A percentile compares a stretch with the other conserved stretches of the same genome.
These are phyloP conservation scores for Calyptommatus sinebrachiatus DNA, from an alignment of 2,113 vertebrate genomes.

Conservation along the genomic window DNA sequence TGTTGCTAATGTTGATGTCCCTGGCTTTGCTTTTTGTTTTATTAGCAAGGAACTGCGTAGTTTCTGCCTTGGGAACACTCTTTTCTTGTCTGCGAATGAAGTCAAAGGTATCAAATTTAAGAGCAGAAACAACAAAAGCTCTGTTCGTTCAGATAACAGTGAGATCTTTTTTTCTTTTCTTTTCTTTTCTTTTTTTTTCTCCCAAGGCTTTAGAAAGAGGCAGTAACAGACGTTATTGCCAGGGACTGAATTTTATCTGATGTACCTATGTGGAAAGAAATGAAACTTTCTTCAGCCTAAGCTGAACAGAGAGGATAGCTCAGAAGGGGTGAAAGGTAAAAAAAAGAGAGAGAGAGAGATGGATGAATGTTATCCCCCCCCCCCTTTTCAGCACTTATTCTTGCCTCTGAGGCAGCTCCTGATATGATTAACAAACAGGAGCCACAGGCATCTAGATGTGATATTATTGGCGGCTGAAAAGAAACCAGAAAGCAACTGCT, in stretches of 20 bases:
- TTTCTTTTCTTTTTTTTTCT: constrained; percentile 12
- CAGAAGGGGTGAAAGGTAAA: constrained; percentile 2
- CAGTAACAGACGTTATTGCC: not conserved
- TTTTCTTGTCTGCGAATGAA: not conserved
- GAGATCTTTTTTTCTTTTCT: not conserved
- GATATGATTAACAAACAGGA: constrained; percentile 39
- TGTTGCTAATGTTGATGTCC: not conserved
- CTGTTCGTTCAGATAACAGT: constrained; percentile 16
- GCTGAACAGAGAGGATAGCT: not conserved
- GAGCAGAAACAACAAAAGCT: constrained; percentile 10
- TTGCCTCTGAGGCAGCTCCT: constrained; percentile 9
- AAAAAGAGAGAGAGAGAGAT: not conserved
- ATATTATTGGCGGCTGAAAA: constrained; percentile 17
- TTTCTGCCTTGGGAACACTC: not conserved
- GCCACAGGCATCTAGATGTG: not conserved
- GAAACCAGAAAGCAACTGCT: not conserved
- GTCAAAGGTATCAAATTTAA: constrained; percentile 21
- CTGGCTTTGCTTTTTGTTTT: not conserved
- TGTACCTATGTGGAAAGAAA: not conserved
- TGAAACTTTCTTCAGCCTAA: not conserved
- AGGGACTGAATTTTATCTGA: constrained; percentile 30
- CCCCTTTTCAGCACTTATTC: not conserved
- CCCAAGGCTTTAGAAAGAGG: not conserved
- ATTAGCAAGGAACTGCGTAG: constrained; percentile 14
- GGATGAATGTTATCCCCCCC: not conserved